These are phyloP conservation scores for Natrix natrix DNA, from an alignment of 2,797 vertebrate species.

Conservation along the genomic window DNA sequence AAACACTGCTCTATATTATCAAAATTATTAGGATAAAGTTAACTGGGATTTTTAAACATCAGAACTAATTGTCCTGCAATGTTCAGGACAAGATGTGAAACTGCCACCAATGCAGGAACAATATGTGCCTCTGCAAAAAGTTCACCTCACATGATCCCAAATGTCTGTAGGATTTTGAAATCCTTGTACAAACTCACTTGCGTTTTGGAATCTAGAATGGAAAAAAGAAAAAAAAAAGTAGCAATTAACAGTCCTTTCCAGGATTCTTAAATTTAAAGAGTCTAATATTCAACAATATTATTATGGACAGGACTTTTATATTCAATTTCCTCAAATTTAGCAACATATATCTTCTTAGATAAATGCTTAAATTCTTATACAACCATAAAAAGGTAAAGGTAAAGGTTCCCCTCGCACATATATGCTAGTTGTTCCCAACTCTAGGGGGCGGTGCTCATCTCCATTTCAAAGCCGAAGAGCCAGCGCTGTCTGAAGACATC, in stretches of 20 bases:
- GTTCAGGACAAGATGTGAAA: not conserved
- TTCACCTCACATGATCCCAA: not conserved
- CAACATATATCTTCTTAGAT: no score
- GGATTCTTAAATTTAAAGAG: not conserved
- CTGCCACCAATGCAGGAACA: not conserved
- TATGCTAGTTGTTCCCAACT: no score
- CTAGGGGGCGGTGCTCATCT: no score
- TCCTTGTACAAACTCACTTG: not conserved
- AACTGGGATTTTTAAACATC: not conserved
- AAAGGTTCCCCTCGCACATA: no score
- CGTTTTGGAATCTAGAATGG: not conserved
- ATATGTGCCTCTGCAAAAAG: not conserved
- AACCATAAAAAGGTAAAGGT: not conserved
- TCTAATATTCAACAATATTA: not conserved
- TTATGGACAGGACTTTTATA: not conserved
- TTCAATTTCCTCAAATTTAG: not conserved
- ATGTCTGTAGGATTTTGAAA: not conserved
- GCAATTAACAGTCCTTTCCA: not conserved
- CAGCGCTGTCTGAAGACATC: no score
- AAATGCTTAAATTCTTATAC: not conserved
- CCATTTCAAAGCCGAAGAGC: no score
- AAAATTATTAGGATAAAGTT: not conserved
- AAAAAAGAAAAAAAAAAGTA: not conserved
- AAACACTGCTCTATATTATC: not conserved
- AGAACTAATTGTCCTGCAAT: not conserved